Percentiles rank a stretch among this genome's conserved stretches.
These are phyloP conservation scores for Mylabris sibirica DNA, from an alignment of 2,888 invertebrate genomes.

Conservation along the genomic window DNA sequence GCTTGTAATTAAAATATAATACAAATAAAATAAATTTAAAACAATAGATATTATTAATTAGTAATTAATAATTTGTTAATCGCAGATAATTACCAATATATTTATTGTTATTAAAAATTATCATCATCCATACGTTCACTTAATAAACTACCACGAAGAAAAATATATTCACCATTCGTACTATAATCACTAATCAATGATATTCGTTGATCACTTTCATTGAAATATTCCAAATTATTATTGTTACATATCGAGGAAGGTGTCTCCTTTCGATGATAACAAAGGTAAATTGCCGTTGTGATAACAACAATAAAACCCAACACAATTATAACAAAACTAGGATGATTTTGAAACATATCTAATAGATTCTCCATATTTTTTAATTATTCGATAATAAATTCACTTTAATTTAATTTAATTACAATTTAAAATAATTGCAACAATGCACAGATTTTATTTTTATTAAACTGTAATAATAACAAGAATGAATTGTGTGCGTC, in stretches of 20 bases:
- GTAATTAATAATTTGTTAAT: neutral
- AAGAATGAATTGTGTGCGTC: constrained; percentile 1
- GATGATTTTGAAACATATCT: neutral
- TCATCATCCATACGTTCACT: constrained; percentile 1
- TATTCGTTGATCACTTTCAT: constrained; percentile 13
- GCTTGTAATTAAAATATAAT: neutral
- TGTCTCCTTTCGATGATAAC: neutral
- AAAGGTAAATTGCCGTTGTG: neutral
- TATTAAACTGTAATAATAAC: neutral
- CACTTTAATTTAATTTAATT: neutral
- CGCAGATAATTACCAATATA: neutral
- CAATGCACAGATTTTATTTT: neutral
- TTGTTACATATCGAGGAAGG: neutral
- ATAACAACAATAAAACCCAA: neutral
- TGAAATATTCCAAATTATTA: constrained; percentile 1
- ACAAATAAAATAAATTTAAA: too few relatives aligned
- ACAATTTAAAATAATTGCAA: neutral
- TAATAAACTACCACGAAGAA: constrained; percentile 5
- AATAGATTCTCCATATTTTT: neutral
- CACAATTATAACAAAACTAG: neutral
- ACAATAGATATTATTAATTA: neutral
- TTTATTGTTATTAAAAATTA: neutral
- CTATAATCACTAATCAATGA: constrained; percentile 21
- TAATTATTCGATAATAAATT: neutral
- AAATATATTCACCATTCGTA: constrained; percentile 16